Conservation (phyloP, 2,888 invertebrate genomes). For the Agrochola litura region DNA sequence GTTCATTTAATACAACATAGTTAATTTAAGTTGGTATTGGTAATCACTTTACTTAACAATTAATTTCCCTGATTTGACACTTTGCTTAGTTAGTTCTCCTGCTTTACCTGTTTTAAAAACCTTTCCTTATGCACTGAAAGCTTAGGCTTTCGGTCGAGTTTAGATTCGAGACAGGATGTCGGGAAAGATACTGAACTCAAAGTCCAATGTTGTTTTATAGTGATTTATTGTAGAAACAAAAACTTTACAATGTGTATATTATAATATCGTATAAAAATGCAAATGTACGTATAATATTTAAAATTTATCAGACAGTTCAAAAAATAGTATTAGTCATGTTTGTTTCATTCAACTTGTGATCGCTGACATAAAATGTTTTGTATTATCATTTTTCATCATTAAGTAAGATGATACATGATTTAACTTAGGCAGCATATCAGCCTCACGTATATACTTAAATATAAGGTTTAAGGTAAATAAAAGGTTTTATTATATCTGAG, state of each 20-base stretch:
- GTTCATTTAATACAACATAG: no score
- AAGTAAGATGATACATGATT: constrained; percentile 13
- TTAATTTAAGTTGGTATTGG: no score
- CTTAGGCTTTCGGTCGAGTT: no score
- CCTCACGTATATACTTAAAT: constrained; percentile 18
- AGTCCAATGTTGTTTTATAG: constrained; percentile 19
- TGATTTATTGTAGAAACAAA: constrained; percentile 51
- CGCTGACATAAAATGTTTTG: neutral
- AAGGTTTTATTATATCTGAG: neutral
- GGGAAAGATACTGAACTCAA: constrained; percentile 7
- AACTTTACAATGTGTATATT: constrained; percentile 42
- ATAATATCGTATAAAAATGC: constrained; percentile 51
- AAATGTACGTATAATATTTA: constrained; percentile 31
- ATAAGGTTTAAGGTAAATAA: constrained; percentile 15
- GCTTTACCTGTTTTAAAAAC: neutral
- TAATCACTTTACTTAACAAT: no score
- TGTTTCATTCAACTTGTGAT: neutral
- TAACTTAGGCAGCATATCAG: constrained; percentile 43
- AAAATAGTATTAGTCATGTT: constrained; percentile 47
- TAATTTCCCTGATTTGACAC: no score
- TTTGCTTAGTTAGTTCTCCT: no score
- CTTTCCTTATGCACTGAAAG: neutral
- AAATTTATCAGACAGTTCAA: constrained; percentile 32
- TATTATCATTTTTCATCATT: constrained; percentile 3
- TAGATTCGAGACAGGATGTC: neutral